Conservation (phyloP, 2,888 invertebrate genomes). For the Harpagoxenus sublaevis region DNA sequence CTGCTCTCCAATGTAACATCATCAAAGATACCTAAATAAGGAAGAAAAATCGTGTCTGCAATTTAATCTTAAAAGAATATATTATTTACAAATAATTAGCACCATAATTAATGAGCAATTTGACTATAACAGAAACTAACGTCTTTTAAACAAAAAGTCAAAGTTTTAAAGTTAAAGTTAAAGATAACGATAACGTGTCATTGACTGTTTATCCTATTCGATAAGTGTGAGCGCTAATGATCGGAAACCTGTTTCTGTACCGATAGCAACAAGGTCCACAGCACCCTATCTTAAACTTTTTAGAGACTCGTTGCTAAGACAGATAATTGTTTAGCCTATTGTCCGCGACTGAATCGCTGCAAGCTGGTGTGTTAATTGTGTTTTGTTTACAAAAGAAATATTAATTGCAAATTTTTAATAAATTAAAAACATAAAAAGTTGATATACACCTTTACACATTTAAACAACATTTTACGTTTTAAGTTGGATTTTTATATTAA, state of each 20-base stretch:
- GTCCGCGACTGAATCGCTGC: neutral
- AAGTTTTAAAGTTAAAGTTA: conserved; percentile 5
- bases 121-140: neutral
- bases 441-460: neutral
- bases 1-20: neutral
- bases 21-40: neutral
- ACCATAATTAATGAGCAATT: neutral
- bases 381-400: neutral
- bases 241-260: neutral
- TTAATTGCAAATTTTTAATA: neutral
- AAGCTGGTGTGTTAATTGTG: neutral
- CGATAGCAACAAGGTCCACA: neutral
- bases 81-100: neutral
- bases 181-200: conserved; percentile 2
- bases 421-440: neutral
- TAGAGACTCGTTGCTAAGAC: neutral
- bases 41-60: neutral
- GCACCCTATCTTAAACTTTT: conserved; percentile 10
- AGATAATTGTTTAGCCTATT: neutral
- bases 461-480: neutral
- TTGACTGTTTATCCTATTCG: neutral
- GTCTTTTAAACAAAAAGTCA: neutral
- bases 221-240: neutral
- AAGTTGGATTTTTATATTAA: neutral
- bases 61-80: neutral